phyloP scores from a whole-genome alignment of 2,113 vertebrate species.

The Onychorhynchus coronatus region DNA sequence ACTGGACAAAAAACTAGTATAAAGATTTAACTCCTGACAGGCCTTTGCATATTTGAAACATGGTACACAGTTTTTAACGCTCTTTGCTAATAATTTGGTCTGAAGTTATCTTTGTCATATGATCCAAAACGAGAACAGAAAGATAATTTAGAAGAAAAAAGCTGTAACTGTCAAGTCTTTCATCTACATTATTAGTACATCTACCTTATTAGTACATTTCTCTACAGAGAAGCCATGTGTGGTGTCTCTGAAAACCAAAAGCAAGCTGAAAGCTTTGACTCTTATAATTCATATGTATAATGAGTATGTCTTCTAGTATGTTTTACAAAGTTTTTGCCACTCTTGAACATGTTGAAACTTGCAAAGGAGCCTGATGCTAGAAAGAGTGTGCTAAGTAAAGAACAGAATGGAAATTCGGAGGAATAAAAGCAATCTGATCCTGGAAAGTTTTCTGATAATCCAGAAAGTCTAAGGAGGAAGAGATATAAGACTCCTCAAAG shows the following conservation, averaged over 20 bases:
- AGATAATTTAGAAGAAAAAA: background rate
- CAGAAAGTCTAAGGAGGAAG: background rate
- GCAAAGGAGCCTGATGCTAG: background rate
- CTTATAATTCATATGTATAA: background rate
- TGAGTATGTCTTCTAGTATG: background rate
- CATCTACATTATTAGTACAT: background rate
- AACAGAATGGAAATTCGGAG: background rate
- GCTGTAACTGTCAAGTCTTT: background rate
- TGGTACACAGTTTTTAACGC: background rate
- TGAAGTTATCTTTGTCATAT: background rate
- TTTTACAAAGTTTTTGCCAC: background rate
- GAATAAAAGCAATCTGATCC: background rate
- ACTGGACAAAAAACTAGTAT: background rate
- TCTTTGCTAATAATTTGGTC: background rate
- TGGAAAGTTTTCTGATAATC: background rate
- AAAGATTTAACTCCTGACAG: background rate
- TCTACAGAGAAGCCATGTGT: too few relatives aligned
- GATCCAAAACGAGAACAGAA: background rate
- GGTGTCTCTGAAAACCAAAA: background rate
- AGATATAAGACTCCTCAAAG: background rate
- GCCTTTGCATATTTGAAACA: background rate
- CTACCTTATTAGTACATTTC: background rate
- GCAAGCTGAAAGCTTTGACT: background rate
- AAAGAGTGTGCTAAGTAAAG: background rate
- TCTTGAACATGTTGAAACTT: background rate